Percentiles rank a stretch among this genome's conserved stretches.
Evolutionary conservation across 2,888 invertebrate species (phyloP).

Genomic region (Acholoe squamosa): DNA sequence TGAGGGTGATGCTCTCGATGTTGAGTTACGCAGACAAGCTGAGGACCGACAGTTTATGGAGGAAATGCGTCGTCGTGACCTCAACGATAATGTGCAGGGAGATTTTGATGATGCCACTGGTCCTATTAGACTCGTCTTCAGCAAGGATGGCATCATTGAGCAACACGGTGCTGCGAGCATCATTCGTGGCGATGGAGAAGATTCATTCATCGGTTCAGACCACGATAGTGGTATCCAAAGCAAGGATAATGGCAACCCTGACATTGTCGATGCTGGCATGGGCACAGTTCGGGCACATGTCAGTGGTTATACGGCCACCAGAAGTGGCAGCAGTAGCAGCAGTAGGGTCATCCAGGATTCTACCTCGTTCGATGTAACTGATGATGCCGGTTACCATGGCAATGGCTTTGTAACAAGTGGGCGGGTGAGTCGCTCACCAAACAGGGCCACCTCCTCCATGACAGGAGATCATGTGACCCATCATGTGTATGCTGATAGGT

Average conservation of each 20-base stretch:
- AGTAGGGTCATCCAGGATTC: not conserved
- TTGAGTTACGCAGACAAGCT: not conserved
- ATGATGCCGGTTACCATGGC: not conserved
- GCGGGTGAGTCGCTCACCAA: not conserved
- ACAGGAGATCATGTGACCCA: constrained; percentile 17
- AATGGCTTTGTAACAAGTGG: not conserved
- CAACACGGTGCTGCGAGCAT: constrained; percentile 23
- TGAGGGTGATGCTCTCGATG: constrained; percentile 49
- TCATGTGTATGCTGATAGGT: constrained; percentile 27
- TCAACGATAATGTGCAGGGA: not conserved
- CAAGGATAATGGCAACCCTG: not conserved
- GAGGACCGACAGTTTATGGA: constrained; percentile 30
- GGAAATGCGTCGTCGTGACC: constrained; percentile 20
- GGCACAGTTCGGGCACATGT: constrained; percentile 44
- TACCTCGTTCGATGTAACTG: not conserved
- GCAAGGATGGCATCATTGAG: constrained; percentile 50
- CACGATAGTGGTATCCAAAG: constrained; percentile 18
- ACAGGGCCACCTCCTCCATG: not conserved
- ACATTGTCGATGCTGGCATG: constrained; percentile 26
- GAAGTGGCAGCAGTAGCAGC: not conserved
- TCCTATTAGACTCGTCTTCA: constrained; percentile 34
- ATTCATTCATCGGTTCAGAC: constrained; percentile 17
- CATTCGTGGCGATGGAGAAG: not conserved
- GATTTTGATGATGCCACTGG: not conserved
- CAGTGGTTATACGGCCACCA: not conserved